Base-by-base conservation (phyloP, 2,888 invertebrate genomes). In the Adineta ricciae region DNA sequence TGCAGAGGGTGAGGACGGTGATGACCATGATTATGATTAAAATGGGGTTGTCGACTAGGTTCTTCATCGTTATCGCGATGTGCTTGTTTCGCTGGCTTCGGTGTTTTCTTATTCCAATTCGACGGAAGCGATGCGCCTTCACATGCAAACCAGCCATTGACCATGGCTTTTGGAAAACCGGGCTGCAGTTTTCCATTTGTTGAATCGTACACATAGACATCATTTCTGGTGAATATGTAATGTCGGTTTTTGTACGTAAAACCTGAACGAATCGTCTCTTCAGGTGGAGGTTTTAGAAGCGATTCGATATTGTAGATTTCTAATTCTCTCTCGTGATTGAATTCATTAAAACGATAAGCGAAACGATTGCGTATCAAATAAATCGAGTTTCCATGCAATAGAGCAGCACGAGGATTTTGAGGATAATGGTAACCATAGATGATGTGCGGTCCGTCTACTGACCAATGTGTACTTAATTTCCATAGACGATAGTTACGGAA, bases 141-240 rank as follows among this genome's bases (percentile, higher is more conserved):
- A 78, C 78, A 78, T 78, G 78, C 78, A 41, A 83, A 83, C 83
- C 83, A 83, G 24, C 52, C 83, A 36, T 83, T 50, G 2, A 24
- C 0, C 27, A 19, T 32, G 27, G 21, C 2, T 83, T 52, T 83
- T 11, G 83, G 83, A 52, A 50, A 83, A 50, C 83, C 83, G 1
- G 14, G 5, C 8, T 32, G 3, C 36, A 50, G 7, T 11, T 36
- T 52, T 32, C 83, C 83, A 50, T 27, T 1, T 32, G 32, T 83
- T 32, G 83, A 21, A 83, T 83, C 50, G 32, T 83, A 83, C 19
- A 83, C 50, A 36, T 83, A 83, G 14, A 83, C 83, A 50, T 83
- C 21, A 7, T 83, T 50, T 83, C 24, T 36, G 32, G 49, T 50
- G 32, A 83, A 83, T 24, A 83, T 49, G 50, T 36, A 50, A 83